Base-by-base conservation (phyloP, 2,888 invertebrate species). In the Horisme vitalbata region DNA sequence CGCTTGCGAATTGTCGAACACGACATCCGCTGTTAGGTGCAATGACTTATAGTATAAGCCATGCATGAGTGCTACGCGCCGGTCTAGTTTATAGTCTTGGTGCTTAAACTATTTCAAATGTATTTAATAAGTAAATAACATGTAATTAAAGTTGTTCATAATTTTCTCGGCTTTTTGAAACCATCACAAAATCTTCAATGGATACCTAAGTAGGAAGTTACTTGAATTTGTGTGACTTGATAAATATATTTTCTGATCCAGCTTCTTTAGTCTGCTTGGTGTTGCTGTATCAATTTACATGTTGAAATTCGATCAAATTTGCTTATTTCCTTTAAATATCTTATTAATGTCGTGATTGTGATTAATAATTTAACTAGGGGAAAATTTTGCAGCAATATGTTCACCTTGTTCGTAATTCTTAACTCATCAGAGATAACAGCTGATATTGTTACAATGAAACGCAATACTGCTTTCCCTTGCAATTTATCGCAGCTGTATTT, bases 41-140 rank as follows among this genome's bases (percentile, higher is more conserved):
- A 71, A 68, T 75, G 74, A 71, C 75, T 69, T 63, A n/a, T n/a
- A n/a, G n/a, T 63, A 32, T 48, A 51, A 51, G 60, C 56, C 62
- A 52, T 59, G 52, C 15, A 39, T 27, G 12, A 14, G 37, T 50
- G 53, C 31, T 62, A 58, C 57, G 53, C 11, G 13, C 26, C 32
- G 11, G 14, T 11, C 10, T 20, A n/a, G 10, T 30, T 14, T 33
- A 37, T 10, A 24, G 30, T 35, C 58, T 54, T 54, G 52, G 57
- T 57, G 50, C 38, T 41, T 45, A 45, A 55, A 64, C 60, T 64
- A 66, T 65, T 68, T 67, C 64, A 69, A 68, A 63, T 67, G 68
- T 15, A n/a, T n/a, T n/a, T n/a, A n/a, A n/a, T n/a, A n/a, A n/a
- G 59, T 61, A 68, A 65, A 62, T 68, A 67, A 66, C 69, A 66